Percentiles rank a stretch among this genome's conserved stretches.
Evolutionary conservation across 30 jellyfish, hydroid and myxozoan genomes (phyloP).

Genomic region (Aurelia aurita complex sp. Pacific): DNA sequence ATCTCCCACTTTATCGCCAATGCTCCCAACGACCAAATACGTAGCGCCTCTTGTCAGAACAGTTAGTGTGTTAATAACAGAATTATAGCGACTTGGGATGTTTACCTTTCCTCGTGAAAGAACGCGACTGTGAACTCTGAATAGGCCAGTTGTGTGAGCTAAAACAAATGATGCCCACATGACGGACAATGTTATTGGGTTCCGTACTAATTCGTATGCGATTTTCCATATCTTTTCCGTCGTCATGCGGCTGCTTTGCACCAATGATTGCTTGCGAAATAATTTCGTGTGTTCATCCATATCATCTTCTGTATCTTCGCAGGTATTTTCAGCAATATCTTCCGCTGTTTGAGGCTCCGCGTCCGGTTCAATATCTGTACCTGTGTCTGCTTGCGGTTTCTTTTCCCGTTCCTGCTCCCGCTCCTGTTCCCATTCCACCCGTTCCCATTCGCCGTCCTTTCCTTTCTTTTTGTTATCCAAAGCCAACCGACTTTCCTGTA

Average conservation of each 20-base stretch:
- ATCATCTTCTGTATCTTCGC: slow-evolving; percentile 19
- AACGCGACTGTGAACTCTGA: background rate
- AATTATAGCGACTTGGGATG: slow-evolving; percentile 14
- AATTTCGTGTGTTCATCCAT: slow-evolving; percentile 3
- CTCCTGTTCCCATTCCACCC: background rate
- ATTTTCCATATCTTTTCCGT: slow-evolving; percentile 2
- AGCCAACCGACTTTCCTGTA: background rate
- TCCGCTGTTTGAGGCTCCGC: too few species aligned
- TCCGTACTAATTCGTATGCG: slow-evolving; percentile 12
- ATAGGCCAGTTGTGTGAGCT: slow-evolving; percentile 9
- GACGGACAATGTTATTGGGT: slow-evolving; percentile 17
- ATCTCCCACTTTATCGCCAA: slow-evolving; percentile 51
- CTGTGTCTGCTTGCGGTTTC: background rate
- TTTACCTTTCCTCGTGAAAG: slow-evolving; percentile 1
- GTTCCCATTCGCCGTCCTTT: background rate
- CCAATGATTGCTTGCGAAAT: background rate
- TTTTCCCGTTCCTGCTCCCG: background rate
- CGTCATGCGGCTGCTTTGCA: background rate
- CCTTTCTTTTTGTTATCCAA: background rate
- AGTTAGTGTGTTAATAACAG: slow-evolving; percentile 19
- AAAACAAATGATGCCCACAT: slow-evolving; percentile 41
- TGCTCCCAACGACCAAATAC: slow-evolving; percentile 38
- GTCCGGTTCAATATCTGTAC: background rate
- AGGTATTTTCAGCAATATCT: background rate
- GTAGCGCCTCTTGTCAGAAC: slow-evolving; percentile 49